Evolutionary conservation across 2,888 invertebrate species (phyloP), one percentile per base, ranked within the genome.

Genomic region (Andrena hattorfiana): DNA sequence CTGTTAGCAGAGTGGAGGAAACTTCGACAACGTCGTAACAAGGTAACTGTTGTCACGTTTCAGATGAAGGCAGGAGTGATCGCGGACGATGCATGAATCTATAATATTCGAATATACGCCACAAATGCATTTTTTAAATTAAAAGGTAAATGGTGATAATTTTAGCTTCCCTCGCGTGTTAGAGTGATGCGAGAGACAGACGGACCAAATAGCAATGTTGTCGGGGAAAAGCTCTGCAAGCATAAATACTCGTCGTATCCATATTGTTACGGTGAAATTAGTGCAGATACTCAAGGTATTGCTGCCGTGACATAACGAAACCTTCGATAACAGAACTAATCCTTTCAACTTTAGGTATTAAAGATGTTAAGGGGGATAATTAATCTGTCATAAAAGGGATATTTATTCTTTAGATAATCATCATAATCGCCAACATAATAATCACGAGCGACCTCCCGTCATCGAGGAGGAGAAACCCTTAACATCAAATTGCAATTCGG

Each of bases 191-290:
- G 97, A 81, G 97, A 97, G 90, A 96, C 95, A 8, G 95, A 95
- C 0, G 94, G 94, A 0, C 95, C 95, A 0, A 95, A 95, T 5
- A 94, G 94, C 93, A 94, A 94, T 93, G 77, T 94, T 92, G 86
- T 95, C 77, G 92, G 94, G 86, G 91, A 96, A 81, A 97, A 97
- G 87, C 96, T 97, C 26, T 98, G 98, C 93, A 98, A 97, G 94
- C 97, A 98, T 89, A 97, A 97, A 92, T 98, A 98, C 91, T 97
- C 97, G n/a, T 97, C 97, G 54, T 97, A 97, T 93, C 97, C 97
- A 0, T 97, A 97, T 92, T 97, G 97, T 90, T 98, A 98, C 86
- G 97, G 97, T 87, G 98, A 97, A 93, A 97, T 98, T 54, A 96
- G 97, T 13, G 96, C 96, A 30, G 96, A 97, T 79, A 96, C 96